Evolutionary conservation across 1,140 invertebrate species (phyloP), one percentile per base, ranked within the genome.

Genomic region (Drosophila serrata): DNA sequence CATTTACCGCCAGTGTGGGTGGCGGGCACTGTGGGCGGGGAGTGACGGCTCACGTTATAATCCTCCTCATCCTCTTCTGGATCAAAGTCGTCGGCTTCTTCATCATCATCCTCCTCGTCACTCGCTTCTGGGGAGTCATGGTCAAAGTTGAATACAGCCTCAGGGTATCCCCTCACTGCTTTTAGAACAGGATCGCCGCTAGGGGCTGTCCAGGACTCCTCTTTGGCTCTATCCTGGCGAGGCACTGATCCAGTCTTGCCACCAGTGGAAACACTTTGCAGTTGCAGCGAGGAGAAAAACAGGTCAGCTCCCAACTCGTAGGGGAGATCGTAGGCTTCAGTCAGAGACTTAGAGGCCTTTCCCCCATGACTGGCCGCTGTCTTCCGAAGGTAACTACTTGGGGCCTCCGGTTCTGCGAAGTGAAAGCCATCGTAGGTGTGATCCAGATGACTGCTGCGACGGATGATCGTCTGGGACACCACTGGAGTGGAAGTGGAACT

Each of bases 281-380:
- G 92, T 88, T 97, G 96, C 27, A 98, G 92, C 1, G 96, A 97
- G 24, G 95, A 97, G 85, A 98, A 98, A 86, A 98, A 98, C 15
- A 97, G 95, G 82, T 97, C 96, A 1, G 96, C 96, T 37, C 96
- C 96, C 6, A 96, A 92, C 45, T 94, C 93, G 57, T 95, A 94
- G 2, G 93, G 80, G 0, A 91, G 63, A 19, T 92, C 91, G 48
- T 93, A 93, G 17, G 70, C 43, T 22, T 92, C 90, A 0, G 76
- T 73, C n/a, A 92, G 19, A 1, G 79, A 63, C 37, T 93, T 93
- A 0, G 91, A 81, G 9, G 74, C 58, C 35, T 92, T 92, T 7
- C 81, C 92, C 4, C 80, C 91, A 42, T 93, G 91, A 22, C 78
- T 77, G 9, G 74, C 81, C 7, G 67, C 27, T 0, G 82, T 61